Evolutionary conservation across 2,888 invertebrate species (phyloP).

Genomic region (Argyra leucocephala): DNA sequence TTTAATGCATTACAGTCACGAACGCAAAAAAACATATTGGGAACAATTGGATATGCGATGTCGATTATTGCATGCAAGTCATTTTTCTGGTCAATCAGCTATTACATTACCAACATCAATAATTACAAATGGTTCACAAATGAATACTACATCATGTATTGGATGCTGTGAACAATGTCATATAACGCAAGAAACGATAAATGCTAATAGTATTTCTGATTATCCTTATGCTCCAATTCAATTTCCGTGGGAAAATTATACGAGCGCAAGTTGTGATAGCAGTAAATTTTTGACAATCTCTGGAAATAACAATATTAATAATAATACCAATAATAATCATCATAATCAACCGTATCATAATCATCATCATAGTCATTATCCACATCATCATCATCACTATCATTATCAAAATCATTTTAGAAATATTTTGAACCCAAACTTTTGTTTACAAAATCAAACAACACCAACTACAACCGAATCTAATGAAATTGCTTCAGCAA

Average conservation of each 20-base stretch:
- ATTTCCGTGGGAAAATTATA: not conserved
- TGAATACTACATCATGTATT: not conserved
- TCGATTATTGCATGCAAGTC: constrained; percentile 11
- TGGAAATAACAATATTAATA: not conserved
- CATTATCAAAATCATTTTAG: not conserved
- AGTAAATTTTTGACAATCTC: constrained; percentile 10
- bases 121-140: not conserved
- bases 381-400: not conserved
- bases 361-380: not conserved
- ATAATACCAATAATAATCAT: not conserved
- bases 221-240: not conserved
- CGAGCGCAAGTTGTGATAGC: not conserved
- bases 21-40: constrained; percentile 9
- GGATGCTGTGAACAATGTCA: constrained; percentile 11
- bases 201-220: not conserved
- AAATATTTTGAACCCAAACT: not conserved
- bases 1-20: constrained; percentile 7
- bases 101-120: not conserved
- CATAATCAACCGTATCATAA: not conserved
- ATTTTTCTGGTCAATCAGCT: constrained; percentile 2
- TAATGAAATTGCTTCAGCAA: not conserved
- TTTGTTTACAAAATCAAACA: not conserved
- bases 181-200: not conserved
- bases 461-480: not conserved
- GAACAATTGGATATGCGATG: constrained; percentile 11